Conservation (phyloP, 2,113 vertebrate species). For the Poeciliopsis prolifica region DNA sequence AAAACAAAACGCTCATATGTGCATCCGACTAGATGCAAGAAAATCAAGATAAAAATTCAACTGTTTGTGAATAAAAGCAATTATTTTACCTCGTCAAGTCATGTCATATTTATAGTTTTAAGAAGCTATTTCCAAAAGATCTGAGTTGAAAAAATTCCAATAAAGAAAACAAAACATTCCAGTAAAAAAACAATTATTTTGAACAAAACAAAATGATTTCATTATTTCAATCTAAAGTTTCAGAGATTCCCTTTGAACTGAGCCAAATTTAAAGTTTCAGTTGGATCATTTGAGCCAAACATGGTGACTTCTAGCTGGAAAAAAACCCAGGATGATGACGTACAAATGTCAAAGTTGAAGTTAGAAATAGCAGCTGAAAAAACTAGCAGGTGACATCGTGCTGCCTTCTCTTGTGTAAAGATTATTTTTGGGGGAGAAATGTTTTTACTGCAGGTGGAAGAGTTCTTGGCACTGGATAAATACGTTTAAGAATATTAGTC, state of each 20-base stretch:
- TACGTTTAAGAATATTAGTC: not conserved
- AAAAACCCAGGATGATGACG: no score
- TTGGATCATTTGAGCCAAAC: not conserved
- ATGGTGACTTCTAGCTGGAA: not conserved
- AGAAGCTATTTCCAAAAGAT: not conserved
- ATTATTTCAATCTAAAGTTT: not conserved
- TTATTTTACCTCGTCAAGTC: not conserved
- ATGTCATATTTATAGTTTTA: not conserved
- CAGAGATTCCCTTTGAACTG: not conserved
- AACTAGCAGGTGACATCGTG: not conserved
- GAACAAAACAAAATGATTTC: not conserved
- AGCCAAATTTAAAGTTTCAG: not conserved
- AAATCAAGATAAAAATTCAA: not conserved
- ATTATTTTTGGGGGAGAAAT: not conserved
- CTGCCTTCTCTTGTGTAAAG: not conserved
- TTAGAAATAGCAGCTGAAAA: conserved; percentile 2
- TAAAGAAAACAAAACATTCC: not conserved
- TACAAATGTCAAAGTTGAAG: conserved; percentile 1
- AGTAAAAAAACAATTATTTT: not conserved
- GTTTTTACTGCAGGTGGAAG: not conserved
- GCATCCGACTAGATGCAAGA: not conserved
- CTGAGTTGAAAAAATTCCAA: not conserved
- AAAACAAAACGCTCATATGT: not conserved
- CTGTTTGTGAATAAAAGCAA: not conserved
- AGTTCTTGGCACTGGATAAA: not conserved